Base-by-base conservation (phyloP, 2,888 invertebrate species). In the Pseudeuparius sepicola region DNA sequence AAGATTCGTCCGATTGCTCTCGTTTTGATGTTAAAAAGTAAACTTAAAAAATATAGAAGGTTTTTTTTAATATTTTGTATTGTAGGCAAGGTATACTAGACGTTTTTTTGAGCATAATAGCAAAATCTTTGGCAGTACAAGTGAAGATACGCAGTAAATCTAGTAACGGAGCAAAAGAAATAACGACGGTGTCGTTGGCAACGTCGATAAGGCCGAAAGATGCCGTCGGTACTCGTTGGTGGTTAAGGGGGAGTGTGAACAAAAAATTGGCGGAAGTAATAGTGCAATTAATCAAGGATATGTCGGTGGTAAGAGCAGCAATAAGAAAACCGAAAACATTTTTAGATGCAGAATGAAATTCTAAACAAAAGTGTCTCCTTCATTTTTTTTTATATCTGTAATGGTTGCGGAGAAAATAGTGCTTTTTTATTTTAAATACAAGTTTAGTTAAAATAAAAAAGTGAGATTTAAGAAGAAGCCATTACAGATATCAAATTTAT, bases 111-210 rank as follows among this genome's bases (percentile, higher is more conserved):
- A 81, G 87, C 42, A 87, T 90, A 46, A 81, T 96, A 41, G 88
- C 89, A 18, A 96, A 94, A 63, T 78, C 92, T 1, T 65, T 96
- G 40, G 85, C 83, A 2, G 75, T 94, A 2, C 93, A 94, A 63
- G 81, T 92, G 12, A 92, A 92, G 64, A 73, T 75, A 4, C 75
- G 80, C 56, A 74, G 75, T 27, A 77, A 76, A 56, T 70, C 66
- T 24, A 64, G 64, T 2, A 60, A 57, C 37, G 59, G 58, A 24
- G 56, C 60, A 16, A 67, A 68, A 51, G 66, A 66, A 41, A 59
- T 67, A 14, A 69, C 65, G 24, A 69, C 75, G 0, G 67, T 76
- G 18, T 70, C 73, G 1, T 55, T 79, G 43, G 70, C 73, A 2
- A 68, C 71, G 1, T 70, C 71, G 48, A 62, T 75, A 57, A 58